phyloP scores from a whole-genome alignment of 2,888 invertebrate genomes.

The Polydrusus pterygomalis region DNA sequence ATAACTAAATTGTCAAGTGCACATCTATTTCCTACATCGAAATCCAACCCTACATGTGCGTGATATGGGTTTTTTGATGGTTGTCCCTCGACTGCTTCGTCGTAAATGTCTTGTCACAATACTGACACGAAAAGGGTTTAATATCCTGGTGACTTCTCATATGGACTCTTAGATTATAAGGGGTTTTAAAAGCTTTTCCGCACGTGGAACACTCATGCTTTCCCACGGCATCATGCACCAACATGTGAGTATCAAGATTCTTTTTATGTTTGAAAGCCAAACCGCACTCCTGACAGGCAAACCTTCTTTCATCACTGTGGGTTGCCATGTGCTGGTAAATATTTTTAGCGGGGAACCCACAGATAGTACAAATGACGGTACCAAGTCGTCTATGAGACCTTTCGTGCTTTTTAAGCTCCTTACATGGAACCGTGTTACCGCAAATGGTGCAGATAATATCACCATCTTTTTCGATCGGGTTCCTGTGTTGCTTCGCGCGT shows the following conservation, averaged over 20 bases:
- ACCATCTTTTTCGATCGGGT: conserved; percentile 52
- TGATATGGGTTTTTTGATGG: conserved; percentile 73
- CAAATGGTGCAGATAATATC: conserved; percentile 68
- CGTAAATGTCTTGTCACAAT: conserved; percentile 67
- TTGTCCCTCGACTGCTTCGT: conserved; percentile 66
- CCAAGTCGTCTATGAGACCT: conserved; percentile 42
- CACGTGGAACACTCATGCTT: conserved; percentile 72
- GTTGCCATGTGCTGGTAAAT: conserved; percentile 51
- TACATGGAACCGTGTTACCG: conserved; percentile 63
- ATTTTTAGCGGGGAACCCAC: conserved; percentile 48
- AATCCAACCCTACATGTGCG: neutral
- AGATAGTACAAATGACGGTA: conserved; percentile 45
- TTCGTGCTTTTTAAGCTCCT: conserved; percentile 48
- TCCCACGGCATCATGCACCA: conserved; percentile 70
- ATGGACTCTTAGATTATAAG: conserved; percentile 59
- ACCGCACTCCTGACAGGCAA: conserved; percentile 57
- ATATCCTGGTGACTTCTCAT: conserved; percentile 59
- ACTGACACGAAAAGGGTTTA: conserved; percentile 64
- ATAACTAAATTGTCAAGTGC: neutral
- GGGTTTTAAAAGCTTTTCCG: conserved; percentile 70
- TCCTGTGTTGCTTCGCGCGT: conserved; percentile 32
- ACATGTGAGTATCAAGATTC: conserved; percentile 57
- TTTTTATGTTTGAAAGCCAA: conserved; percentile 59
- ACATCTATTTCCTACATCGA: no score
- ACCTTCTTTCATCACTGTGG: conserved; percentile 45